A percentile compares a stretch with the other conserved stretches of the same genome.
Conservation (phyloP, 2,113 vertebrate species). For the Cyrtonyx montezumae region DNA sequence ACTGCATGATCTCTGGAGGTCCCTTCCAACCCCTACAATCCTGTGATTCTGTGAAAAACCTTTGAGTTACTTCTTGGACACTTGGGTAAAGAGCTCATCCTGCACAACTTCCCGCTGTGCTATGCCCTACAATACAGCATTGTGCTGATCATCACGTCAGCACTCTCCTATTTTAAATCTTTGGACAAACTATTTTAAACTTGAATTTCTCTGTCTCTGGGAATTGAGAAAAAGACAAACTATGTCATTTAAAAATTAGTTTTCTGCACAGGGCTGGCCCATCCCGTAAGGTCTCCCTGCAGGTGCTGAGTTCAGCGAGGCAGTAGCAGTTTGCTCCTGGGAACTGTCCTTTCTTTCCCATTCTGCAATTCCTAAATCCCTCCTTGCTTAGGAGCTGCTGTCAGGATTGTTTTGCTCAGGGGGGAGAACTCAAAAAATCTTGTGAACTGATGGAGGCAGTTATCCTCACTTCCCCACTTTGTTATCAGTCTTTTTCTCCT, state of each 20-base stretch:
- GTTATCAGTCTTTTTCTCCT: background rate
- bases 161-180: background rate
- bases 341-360: background rate
- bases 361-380: conserved; percentile 12
- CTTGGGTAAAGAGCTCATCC: background rate
- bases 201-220: background rate
- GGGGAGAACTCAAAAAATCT: background rate
- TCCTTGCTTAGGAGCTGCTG: background rate
- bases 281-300: conserved; percentile 13
- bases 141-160: background rate
- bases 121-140: background rate
- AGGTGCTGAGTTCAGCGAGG: conserved; percentile 2
- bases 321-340: background rate
- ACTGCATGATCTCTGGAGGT: no score
- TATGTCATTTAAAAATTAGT: background rate
- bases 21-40: no score
- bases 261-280: background rate
- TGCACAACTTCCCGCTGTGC: background rate
- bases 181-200: background rate
- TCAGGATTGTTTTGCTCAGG: background rate
- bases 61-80: background rate
- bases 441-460: background rate
- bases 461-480: background rate
- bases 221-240: background rate
- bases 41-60: background rate